Base-by-base conservation (phyloP, 2,113 vertebrate species). In the Coptodon rendalli region DNA sequence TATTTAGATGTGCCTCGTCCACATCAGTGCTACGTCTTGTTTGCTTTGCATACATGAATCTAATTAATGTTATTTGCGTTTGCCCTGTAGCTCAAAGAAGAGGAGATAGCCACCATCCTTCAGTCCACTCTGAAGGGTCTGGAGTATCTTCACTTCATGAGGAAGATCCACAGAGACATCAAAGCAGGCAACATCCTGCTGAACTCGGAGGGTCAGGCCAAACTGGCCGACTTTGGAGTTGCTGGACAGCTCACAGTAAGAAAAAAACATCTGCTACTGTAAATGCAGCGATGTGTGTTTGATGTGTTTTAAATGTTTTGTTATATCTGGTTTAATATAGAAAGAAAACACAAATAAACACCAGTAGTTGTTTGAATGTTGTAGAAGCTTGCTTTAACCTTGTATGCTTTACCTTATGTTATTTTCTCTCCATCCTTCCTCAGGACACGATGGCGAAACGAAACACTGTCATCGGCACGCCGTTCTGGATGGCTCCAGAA, bases 401-500 rank as follows among this genome's bases (percentile, higher is more conserved):
- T 71, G 1, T 0, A 4, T 10, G 1, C 2, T 24, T 17, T 0
- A 45, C n/a, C 17, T 22, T 68, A 17, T 6, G 2, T 53, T 19
- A 0, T 45, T 59, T 61, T 13, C 17, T 31, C 11, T 7, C 1
- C 17, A 3, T 12, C 19, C 11, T 8, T 52, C 52, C 6, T 80
- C 91, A 99, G 98, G 98, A 99, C 94, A 99, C 98, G 45, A 99
- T 99, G 98, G 98, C 98, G 10, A 99, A 99, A 94, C 61, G 98
- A 45, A 99, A 99, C 94, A 99, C 98, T 0, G 98, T 99, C 38
- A 99, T 99, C 79, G 98, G 98, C 34, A 99, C 98, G 6, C 98
- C 98, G 0, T 99, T 99, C 95, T 99, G 98, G 98, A 99, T 99
- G 98, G 98, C 98, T 82, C 98, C 98, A 3, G 98, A 99, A 94